Evolutionary conservation across 2,797 vertebrate species (phyloP).

Genomic region (Pseudomugil tenellus): DNA sequence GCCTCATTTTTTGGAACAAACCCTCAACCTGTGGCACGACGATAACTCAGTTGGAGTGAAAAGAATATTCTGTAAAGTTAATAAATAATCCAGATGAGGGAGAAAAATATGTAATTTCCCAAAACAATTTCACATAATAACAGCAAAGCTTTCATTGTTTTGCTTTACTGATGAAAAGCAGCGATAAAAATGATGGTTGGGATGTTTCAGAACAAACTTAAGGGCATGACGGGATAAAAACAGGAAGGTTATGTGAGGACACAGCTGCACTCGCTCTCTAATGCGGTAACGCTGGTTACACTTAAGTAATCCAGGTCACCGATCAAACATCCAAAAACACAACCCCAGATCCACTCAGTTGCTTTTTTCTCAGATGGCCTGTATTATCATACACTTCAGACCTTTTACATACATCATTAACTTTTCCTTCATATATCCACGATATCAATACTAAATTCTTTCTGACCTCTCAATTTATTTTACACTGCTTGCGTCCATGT

Average conservation of each 20-base stretch:
- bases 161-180: constrained; percentile 3
- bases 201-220: constrained; percentile 19
- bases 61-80: background rate
- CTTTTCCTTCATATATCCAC: background rate
- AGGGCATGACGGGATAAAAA: constrained; percentile 37
- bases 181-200: background rate
- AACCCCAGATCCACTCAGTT: constrained; percentile 49
- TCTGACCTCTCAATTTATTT: background rate
- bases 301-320: constrained; percentile 78
- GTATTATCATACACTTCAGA: background rate
- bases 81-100: background rate
- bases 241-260: constrained; percentile 73
- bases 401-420: background rate
- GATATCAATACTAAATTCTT: background rate
- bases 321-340: constrained; percentile 75
- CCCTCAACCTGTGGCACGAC: constrained; percentile 75
- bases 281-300: constrained; percentile 68
- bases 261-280: constrained; percentile 72
- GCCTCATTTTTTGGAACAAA: constrained; percentile 86
- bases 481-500: background rate
- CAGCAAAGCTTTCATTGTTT: background rate
- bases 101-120: background rate
- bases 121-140: background rate
- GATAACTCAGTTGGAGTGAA: background rate
- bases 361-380: constrained; percentile 5